These are phyloP conservation scores for Aphelenchoides fujianensis DNA, from an alignment of 1,140 invertebrate species.

Conservation along the genomic window DNA sequence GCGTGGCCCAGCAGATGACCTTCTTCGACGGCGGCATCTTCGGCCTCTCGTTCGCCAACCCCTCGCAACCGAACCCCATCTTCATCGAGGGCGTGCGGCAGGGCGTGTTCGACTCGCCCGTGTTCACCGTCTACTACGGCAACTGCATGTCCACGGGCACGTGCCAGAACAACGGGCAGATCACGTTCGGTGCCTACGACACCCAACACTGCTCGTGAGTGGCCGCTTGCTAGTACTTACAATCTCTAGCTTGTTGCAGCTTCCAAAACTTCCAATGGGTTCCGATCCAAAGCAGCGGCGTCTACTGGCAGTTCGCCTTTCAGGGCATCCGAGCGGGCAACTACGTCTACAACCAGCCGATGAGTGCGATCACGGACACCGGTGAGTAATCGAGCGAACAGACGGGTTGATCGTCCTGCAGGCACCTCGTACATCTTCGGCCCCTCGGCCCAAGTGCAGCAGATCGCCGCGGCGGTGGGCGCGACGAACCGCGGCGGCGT, in stretches of 20 bases:
- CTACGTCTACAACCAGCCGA: background rate
- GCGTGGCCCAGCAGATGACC: background rate
- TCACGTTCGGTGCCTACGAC: background rate
- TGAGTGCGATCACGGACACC: background rate
- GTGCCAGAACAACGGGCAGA: background rate
- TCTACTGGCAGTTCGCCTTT: constrained; percentile 8
- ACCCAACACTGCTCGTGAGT: constrained; percentile 5
- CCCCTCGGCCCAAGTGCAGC: background rate
- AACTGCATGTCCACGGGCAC: background rate
- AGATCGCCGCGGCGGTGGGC: background rate
- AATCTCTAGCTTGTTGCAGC: too few species aligned
- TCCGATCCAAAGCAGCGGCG: background rate
- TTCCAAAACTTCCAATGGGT: background rate
- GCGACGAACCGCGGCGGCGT: background rate
- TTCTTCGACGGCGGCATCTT: constrained; percentile 5
- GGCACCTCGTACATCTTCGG: constrained; percentile 11
- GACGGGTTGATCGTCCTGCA: background rate
- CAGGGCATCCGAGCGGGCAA: background rate
- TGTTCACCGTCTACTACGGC: constrained; percentile 3
- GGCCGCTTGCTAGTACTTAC: too few species aligned
- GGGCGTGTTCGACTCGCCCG: background rate
- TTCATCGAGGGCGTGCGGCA: background rate
- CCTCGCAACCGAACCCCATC: background rate
- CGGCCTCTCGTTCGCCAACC: background rate
- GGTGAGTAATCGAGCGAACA: background rate